A percentile compares a stretch with the other conserved stretches of the same genome.
phyloP scores from a whole-genome alignment of 2,113 vertebrate species.

The Chauna torquata region DNA sequence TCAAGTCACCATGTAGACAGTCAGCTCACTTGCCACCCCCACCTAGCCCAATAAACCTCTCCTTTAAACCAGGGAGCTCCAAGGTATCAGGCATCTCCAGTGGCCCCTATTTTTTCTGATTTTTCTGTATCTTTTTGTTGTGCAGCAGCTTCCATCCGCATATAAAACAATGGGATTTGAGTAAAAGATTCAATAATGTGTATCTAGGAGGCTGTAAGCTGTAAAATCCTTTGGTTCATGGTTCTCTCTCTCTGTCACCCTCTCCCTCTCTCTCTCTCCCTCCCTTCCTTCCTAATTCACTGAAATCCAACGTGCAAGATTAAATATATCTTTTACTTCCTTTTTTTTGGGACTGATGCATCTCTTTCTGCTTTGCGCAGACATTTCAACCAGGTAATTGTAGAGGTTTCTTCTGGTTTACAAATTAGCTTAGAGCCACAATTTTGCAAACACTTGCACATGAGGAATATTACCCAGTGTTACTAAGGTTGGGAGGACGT shows the following conservation, averaged over 20 bases:
- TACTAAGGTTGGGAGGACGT: not conserved
- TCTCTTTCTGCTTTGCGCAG: not conserved
- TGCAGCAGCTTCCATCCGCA: not conserved
- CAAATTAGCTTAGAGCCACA: not conserved
- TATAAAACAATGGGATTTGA: not conserved
- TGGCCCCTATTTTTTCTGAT: not conserved
- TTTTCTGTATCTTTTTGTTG: not conserved
- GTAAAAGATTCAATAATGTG: not conserved
- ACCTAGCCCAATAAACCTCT: not conserved
- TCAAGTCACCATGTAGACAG: not conserved
- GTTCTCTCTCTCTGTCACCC: not conserved
- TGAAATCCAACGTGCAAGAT: not conserved
- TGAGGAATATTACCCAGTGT: not conserved
- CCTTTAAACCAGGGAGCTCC: not conserved
- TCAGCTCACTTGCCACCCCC: not conserved
- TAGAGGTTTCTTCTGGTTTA: not conserved
- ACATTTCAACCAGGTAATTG: not conserved
- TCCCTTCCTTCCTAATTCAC: not conserved
- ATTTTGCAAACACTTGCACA: accelerated
- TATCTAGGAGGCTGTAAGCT: not conserved
- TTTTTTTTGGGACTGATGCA: not conserved
- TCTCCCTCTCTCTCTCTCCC: not conserved
- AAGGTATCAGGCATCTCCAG: not conserved
- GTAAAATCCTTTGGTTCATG: not conserved
- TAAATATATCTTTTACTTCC: not conserved